A percentile compares a stretch with the other conserved stretches of the same genome.
Evolutionary conservation across 2,113 vertebrate species (phyloP).

Genomic region (Corythoichthys intestinalis): DNA sequence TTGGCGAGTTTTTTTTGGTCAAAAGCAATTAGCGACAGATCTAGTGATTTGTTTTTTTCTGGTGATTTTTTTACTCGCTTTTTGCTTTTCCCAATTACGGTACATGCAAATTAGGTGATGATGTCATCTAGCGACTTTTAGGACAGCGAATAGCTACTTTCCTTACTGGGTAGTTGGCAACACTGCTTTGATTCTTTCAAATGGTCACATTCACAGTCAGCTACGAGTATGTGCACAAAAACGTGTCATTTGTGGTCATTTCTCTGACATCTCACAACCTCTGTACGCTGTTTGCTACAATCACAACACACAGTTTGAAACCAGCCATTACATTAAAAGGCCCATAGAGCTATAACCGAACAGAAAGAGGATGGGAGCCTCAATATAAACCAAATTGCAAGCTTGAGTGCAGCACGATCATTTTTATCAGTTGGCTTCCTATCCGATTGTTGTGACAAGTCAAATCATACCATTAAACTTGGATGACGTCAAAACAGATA

Average conservation of each 20-base stretch:
- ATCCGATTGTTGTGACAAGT: not conserved
- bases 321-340: conserved; percentile 10
- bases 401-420: not conserved
- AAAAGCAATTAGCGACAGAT: too few relatives aligned
- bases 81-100: too few relatives aligned
- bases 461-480: not conserved
- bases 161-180: too few relatives aligned
- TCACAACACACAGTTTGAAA: not conserved
- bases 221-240: not conserved
- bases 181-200: too few relatives aligned
- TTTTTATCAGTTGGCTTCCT: not conserved
- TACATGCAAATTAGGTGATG: too few relatives aligned
- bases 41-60: too few relatives aligned
- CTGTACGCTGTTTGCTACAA: not conserved
- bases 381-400: not conserved
- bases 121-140: too few relatives aligned
- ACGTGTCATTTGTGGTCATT: not conserved
- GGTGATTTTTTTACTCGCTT: too few relatives aligned
- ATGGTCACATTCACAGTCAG: not conserved
- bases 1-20: too few relatives aligned
- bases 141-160: too few relatives aligned
- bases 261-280: conserved; percentile 15
- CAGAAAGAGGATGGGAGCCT: not conserved
- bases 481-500: conserved; percentile 6
- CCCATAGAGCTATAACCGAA: conserved; percentile 8